A percentile compares a stretch with the other conserved stretches of the same genome.
Conservation (phyloP, 2,888 invertebrate genomes). For the Ypsolopha scabrella region DNA sequence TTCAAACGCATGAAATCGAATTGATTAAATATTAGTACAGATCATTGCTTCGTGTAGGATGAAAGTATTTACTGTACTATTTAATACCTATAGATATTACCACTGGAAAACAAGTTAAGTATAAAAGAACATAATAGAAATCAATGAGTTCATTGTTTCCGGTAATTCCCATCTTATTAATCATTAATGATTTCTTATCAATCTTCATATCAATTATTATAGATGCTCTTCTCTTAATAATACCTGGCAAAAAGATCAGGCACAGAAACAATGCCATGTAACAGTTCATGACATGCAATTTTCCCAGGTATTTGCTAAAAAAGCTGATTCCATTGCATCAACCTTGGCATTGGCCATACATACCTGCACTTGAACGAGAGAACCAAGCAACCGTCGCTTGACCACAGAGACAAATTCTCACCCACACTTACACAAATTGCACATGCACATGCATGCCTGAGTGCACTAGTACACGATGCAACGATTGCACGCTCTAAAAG, state of each 20-base stretch:
- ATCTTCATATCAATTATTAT: too few relatives aligned
- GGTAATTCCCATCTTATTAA: too few relatives aligned
- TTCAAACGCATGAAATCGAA: too few relatives aligned
- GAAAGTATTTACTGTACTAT: too few relatives aligned
- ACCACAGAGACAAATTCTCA: slow-evolving; percentile 21
- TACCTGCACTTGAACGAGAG: slow-evolving; percentile 27
- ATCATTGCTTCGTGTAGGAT: too few relatives aligned
- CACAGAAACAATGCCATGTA: not conserved
- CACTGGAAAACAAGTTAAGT: too few relatives aligned
- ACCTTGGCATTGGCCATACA: slow-evolving; percentile 43
- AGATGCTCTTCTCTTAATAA: not conserved
- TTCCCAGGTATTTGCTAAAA: slow-evolving; percentile 16
- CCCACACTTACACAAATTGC: slow-evolving; percentile 22
- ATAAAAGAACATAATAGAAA: too few relatives aligned
- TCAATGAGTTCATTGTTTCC: too few relatives aligned
- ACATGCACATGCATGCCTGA: slow-evolving; percentile 49
- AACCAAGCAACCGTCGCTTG: slow-evolving; percentile 13
- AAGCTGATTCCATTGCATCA: slow-evolving; percentile 14
- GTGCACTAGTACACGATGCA: slow-evolving; percentile 63
- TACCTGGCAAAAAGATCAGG: not conserved
- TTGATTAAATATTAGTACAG: too few relatives aligned
- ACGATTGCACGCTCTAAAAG: slow-evolving; percentile 71
- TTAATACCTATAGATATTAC: too few relatives aligned
- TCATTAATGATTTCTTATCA: too few relatives aligned
- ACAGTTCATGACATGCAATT: not conserved